Base-by-base conservation (phyloP, 2,113 vertebrate genomes). In the Porphyrio hochstetteri region DNA sequence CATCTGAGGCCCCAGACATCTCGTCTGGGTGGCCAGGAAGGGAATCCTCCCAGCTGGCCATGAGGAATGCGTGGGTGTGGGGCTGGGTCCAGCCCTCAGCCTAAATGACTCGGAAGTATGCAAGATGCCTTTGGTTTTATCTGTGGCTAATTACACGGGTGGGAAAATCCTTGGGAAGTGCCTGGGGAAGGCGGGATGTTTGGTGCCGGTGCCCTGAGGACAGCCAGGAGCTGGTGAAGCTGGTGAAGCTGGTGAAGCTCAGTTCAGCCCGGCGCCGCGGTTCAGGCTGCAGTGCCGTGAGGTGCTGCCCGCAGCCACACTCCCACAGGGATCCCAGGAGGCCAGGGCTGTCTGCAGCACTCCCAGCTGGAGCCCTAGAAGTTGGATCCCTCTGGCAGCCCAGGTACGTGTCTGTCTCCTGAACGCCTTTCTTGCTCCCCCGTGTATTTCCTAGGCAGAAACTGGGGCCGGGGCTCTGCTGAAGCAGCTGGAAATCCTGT, bases 91-190 rank as follows among this genome's bases (percentile, higher is more conserved):
- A 92, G 44, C 76, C 89, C 76, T 86, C 18, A 2, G 5, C 86
- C 16, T 2, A 13, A 86, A 40, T 38, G 71, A 86, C 89, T 91
- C 19, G 44, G 90, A 94, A 91, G 70, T 52, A 27, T 1, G 50
- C 11, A 70, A 71, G 86, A 17, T 40, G 76, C 82, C 90, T 96
- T 87, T 89, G 87, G 94, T 95, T 92, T 70, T 50, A 68, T 67
- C 87, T 82, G 78, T 4, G 56, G 29, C 68, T 93, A 95, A 96
- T 96, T 89, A 91, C 78, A 87, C 0, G 5, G 65, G 33, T 13
- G 57, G 87, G 44, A 81, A 78, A 78, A 75, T 19, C 81, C 86
- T 69, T 5, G 10, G 46, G 67, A 77, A 72, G 68, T 19, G 72
- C 86, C 81, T 36, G 76, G 52, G n/a, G 69, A 84, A 75, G 82